Percentiles rank a stretch among this genome's conserved stretches.
phyloP scores from a whole-genome alignment of 2,113 vertebrate species.

The Notothenia coriiceps region DNA sequence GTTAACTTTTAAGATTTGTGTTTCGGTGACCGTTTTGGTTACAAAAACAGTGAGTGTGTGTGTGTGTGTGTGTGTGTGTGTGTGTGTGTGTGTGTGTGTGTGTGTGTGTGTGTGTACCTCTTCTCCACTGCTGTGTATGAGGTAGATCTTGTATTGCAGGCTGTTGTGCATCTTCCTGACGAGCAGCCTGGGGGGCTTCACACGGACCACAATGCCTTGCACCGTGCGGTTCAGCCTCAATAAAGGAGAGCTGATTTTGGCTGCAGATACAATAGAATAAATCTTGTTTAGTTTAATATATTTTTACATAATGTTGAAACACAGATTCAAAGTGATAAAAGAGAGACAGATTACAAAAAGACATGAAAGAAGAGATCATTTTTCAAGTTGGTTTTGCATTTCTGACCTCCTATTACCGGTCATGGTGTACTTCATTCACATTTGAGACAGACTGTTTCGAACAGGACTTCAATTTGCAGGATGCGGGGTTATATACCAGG shows the following conservation, averaged over 20 bases:
- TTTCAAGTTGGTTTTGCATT: too few species aligned
- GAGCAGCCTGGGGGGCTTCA: constrained; percentile 62
- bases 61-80: neutral
- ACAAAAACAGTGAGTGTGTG: constrained; percentile 21
- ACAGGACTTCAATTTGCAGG: too few species aligned
- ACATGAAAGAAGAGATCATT: neutral
- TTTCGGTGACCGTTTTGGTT: constrained; percentile 1
- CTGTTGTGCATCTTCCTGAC: constrained; percentile 70
- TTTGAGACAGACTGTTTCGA: too few species aligned
- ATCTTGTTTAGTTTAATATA: neutral
- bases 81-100: neutral
- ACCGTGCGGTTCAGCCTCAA: constrained; percentile 64
- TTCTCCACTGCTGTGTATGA: constrained; percentile 53
- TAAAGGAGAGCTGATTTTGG: constrained; percentile 75
- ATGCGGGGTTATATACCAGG: too few species aligned
- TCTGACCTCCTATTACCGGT: too few species aligned
- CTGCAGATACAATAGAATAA: constrained; percentile 49
- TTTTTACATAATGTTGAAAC: neutral
- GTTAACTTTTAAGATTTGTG: neutral
- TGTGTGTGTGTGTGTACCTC: constrained; percentile 68
- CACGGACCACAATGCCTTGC: constrained; percentile 70
- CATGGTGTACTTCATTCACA: too few species aligned
- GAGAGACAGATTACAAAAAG: neutral
- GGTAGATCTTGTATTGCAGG: constrained; percentile 74
- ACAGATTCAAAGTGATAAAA: neutral